phyloP scores from a whole-genome alignment of 2,888 invertebrate genomes.

The Acleris cristana region DNA sequence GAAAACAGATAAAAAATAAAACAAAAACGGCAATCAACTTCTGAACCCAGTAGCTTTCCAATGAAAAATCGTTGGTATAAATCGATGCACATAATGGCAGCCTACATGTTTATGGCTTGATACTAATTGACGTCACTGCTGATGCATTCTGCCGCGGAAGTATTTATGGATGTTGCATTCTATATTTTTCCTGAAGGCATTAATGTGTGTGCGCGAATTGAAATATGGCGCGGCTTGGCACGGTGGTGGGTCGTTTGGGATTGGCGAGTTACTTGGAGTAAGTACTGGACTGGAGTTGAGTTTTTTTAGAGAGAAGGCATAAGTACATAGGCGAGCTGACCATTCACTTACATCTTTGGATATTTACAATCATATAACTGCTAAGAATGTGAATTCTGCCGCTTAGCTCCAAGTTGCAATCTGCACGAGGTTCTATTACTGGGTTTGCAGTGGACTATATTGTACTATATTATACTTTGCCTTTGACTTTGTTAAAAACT shows the following conservation, averaged over 20 bases:
- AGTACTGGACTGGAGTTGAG: no score
- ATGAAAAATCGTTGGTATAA: constrained; percentile 22
- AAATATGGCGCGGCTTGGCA: constrained; percentile 60
- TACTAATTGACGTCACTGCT: constrained; percentile 66
- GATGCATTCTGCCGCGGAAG: constrained; percentile 53
- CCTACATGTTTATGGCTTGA: constrained; percentile 51
- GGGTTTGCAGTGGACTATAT: no score
- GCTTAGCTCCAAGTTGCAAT: no score
- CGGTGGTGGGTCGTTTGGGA: constrained; percentile 14
- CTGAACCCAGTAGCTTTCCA: constrained; percentile 28
- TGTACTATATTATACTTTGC: no score
- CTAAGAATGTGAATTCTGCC: no score
- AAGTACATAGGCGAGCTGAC: neutral
- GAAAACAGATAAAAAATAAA: constrained; percentile 5
- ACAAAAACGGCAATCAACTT: neutral
- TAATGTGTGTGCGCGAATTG: constrained; percentile 71
- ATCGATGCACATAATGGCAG: constrained; percentile 33
- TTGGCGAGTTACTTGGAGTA: constrained; percentile 5
- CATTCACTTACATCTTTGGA: no score
- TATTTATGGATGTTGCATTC: constrained; percentile 66
- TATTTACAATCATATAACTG: no score
- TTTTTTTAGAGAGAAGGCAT: neutral
- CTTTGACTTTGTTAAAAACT: no score
- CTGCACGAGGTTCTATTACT: no score
- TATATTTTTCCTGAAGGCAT: constrained; percentile 72